Evolutionary conservation across 2,797 vertebrate genomes (phyloP).

Genomic region (Chiroxiphia lanceolata): DNA sequence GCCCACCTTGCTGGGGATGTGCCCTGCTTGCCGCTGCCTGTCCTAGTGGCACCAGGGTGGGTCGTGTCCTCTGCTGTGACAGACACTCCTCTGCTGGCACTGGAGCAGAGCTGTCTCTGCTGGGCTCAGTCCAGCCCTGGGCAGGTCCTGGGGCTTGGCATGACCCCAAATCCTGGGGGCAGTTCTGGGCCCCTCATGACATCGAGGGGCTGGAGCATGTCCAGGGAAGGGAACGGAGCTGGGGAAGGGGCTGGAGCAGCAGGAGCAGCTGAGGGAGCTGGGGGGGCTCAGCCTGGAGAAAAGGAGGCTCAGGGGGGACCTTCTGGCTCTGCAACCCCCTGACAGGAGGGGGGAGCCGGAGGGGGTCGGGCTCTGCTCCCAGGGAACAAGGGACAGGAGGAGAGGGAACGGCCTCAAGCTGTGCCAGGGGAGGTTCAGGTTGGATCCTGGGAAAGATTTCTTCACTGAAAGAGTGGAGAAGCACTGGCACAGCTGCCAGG

Average conservation of each 20-base stretch:
- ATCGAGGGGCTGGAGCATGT: accelerated
- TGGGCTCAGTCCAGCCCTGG: accelerated
- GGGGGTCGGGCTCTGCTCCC: neutral
- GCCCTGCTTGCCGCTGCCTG: neutral
- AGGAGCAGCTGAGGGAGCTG: neutral
- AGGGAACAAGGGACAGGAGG: neutral
- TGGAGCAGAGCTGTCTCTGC: neutral
- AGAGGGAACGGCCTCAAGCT: neutral
- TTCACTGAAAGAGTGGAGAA: too few species aligned
- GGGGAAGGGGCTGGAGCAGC: neutral
- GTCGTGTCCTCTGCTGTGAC: neutral
- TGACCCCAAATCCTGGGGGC: neutral
- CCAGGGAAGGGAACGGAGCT: accelerated
- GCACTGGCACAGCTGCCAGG: neutral
- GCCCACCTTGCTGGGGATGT: accelerated
- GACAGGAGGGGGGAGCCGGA: neutral
- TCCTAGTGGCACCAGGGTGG: neutral
- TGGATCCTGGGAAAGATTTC: accelerated
- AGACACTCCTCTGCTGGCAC: too few species aligned
- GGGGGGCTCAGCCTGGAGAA: neutral
- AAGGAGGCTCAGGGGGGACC: neutral
- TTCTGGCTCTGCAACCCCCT: neutral
- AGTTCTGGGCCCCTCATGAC: neutral
- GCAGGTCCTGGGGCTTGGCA: neutral
- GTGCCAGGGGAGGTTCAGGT: neutral